Conservation (phyloP, 2,113 vertebrate species). For the Prochilodus magdalenae region DNA sequence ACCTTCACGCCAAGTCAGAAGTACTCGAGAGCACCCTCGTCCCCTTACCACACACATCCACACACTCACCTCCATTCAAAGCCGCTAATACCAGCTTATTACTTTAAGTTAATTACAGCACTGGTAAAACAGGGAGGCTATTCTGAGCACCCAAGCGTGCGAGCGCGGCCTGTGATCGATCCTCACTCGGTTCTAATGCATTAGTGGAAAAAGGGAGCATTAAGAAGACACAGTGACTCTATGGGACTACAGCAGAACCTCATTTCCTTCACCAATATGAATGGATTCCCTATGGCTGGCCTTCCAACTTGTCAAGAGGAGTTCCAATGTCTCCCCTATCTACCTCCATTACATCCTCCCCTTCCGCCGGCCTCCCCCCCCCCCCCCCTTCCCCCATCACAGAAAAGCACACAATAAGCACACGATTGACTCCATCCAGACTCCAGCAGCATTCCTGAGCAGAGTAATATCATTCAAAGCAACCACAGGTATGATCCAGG, state of each 20-base stretch:
- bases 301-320: background rate
- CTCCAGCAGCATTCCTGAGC: slow-evolving; percentile 22
- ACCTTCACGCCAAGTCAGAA: background rate
- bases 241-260: background rate
- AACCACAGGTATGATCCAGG: slow-evolving; percentile 25
- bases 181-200: background rate
- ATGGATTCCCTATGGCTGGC: background rate
- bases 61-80: slow-evolving; percentile 41
- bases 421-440: background rate
- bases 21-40: slow-evolving; percentile 18
- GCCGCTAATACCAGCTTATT: slow-evolving; percentile 65
- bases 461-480: background rate
- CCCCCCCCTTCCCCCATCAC: background rate
- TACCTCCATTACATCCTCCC: too few relatives aligned
- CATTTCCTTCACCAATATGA: background rate
- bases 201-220: background rate
- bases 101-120: slow-evolving; percentile 62
- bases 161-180: background rate
- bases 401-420: slow-evolving; percentile 5
- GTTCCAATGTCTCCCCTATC: background rate
- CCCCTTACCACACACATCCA: background rate
- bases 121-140: slow-evolving; percentile 49
- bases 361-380: too few relatives aligned
- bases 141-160: slow-evolving; percentile 42
- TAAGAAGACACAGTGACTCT: background rate